Base-by-base conservation (phyloP, 2,113 vertebrate genomes). In the Varanus salvator region DNA sequence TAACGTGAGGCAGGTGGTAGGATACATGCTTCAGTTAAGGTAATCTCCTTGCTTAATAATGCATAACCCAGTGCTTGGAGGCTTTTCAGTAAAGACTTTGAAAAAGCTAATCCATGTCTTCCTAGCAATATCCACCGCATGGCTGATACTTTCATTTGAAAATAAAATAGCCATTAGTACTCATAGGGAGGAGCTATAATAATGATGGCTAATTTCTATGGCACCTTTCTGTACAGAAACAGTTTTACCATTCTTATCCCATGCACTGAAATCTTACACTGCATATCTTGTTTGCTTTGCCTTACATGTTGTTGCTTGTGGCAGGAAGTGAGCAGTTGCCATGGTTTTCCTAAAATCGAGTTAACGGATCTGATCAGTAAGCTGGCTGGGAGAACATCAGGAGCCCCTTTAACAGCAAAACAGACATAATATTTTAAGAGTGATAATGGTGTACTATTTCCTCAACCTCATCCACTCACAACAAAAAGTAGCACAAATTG, bases 41-140 rank as follows among this genome's bases (percentile, higher is more conserved):
- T 71, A 29, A 71, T 71, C 84, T 72, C 66, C 68, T 85, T 85
- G 66, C 68, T 85, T 72, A 85, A 85, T 85, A 85, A 85, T 85
- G 44, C 68, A 85, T 85, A n/a, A 85, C 66, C 25, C 80, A 52
- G 27, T 85, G 71, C 44, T 52, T 48, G 66, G 27, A 85, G 84
- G 68, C 68, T 85, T 72, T 52, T 72, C 72, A 85, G 48, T 72
- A 69, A 68, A 44, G 8, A 27, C 11, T 84, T 84, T 84, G 21
- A 9, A 71, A 52, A 85, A 52, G 27, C 66, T 85, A n/a, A 72
- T 31, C 84, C 17, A 69, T 31, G 64, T 84, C 38, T 52, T 64
- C 54, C 25, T 19, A 64, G 31, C 3, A 82, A 34, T 82, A 34
- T 57, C 31, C 50, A 38, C 31, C 38, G 31, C 57, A 64, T 85